Evolutionary conservation across 2,888 invertebrate species (phyloP).

Genomic region (Mythimna vitellina): DNA sequence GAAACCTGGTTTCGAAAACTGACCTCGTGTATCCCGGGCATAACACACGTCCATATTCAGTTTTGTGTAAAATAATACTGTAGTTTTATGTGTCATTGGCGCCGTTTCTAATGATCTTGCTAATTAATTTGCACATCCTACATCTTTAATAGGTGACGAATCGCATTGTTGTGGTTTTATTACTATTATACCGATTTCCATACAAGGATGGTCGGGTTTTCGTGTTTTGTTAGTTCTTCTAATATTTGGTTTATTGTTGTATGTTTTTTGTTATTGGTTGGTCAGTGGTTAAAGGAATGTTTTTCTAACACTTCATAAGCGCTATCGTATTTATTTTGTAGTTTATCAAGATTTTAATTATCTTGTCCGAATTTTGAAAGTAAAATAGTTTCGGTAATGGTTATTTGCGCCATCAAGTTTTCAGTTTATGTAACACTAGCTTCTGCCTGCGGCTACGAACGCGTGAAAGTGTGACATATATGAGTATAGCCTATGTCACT

Average conservation of each 20-base stretch:
- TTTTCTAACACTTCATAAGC: conserved; percentile 12
- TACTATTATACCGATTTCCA: conserved; percentile 49
- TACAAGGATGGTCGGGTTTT: conserved; percentile 38
- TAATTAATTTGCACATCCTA: conserved; percentile 80
- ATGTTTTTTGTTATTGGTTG: not conserved
- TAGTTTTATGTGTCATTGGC: conserved; percentile 80
- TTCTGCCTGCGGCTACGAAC: no score
- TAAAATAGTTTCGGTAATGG: no score
- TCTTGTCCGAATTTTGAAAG: not conserved
- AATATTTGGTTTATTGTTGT: conserved; percentile 32
- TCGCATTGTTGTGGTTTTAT: conserved; percentile 67
- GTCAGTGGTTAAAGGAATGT: not conserved
- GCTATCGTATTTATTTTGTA: not conserved
- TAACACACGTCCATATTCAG: conserved; percentile 68
- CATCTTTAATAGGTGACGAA: conserved; percentile 68
- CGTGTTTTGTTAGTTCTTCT: conserved; percentile 15
- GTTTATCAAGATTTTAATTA: conserved; percentile 6
- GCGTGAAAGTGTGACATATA: no score
- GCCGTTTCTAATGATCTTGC: conserved; percentile 78
- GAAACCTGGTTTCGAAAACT: not conserved
- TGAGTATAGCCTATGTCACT: no score
- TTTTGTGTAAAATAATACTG: conserved; percentile 76
- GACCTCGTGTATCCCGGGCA: not conserved
- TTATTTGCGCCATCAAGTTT: no score
- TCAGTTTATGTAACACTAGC: no score